Percentiles rank a stretch among this genome's conserved stretches.
phyloP scores from a whole-genome alignment of 2,888 invertebrate genomes.

The Hydriomena furcata region DNA sequence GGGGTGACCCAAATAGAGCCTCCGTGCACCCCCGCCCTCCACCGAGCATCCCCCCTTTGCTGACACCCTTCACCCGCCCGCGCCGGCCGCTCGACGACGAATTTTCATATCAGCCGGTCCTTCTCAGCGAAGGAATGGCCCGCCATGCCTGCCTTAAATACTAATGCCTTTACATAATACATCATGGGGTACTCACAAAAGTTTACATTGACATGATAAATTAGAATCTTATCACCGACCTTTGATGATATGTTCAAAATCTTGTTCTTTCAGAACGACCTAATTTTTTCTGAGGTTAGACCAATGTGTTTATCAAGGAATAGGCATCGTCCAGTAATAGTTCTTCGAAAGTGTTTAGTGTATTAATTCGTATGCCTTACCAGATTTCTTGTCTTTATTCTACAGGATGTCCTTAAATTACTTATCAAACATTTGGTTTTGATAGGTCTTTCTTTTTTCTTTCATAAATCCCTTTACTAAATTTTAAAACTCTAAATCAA shows the following conservation, averaged over 20 bases:
- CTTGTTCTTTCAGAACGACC: too few species aligned
- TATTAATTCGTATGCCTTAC: too few species aligned
- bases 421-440: too few species aligned
- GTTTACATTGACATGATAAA: slow-evolving; percentile 55
- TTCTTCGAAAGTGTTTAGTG: too few species aligned
- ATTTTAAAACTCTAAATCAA: too few species aligned
- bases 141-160: slow-evolving; percentile 58
- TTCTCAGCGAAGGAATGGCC: slow-evolving; percentile 70
- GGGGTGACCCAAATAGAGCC: slow-evolving; percentile 84
- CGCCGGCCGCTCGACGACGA: slow-evolving; percentile 69
- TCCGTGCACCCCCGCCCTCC: slow-evolving; percentile 66
- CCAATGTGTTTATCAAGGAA: too few species aligned
- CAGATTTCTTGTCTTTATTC: too few species aligned
- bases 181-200: slow-evolving; percentile 51
- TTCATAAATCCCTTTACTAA: too few species aligned
- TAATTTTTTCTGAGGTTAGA: too few species aligned
- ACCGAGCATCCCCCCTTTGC: slow-evolving; percentile 49
- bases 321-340: too few species aligned
- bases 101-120: slow-evolving; percentile 80
- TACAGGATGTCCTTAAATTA: too few species aligned
- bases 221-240: slow-evolving; percentile 50
- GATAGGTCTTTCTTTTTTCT: too few species aligned
- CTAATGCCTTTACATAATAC: slow-evolving; percentile 69
- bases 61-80: slow-evolving; percentile 50
- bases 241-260: slow-evolving; percentile 26